These are phyloP conservation scores for Elymnias hypermnestra DNA, from an alignment of 1,140 invertebrate species.

Conservation along the genomic window DNA sequence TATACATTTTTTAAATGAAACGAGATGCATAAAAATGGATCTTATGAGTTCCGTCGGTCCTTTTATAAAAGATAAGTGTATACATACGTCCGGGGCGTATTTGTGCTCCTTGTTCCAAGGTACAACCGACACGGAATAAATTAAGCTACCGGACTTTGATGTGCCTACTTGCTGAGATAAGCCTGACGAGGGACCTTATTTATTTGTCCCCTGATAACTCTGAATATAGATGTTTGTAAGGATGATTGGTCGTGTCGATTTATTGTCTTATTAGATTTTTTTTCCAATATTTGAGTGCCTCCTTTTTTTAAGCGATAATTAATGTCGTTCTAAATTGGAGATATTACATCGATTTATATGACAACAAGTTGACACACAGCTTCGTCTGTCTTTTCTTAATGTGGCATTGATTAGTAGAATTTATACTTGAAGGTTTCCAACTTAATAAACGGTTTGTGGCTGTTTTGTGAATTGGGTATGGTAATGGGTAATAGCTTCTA, in stretches of 20 bases:
- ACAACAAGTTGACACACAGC: too few species aligned
- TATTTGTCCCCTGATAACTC: slow-evolving; percentile 13
- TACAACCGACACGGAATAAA: slow-evolving; percentile 33
- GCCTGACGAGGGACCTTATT: slow-evolving; percentile 19
- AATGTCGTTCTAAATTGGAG: too few species aligned
- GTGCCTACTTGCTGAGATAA: slow-evolving; percentile 14
- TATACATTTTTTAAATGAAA: slow-evolving; percentile 7
- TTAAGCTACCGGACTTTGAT: slow-evolving; percentile 29
- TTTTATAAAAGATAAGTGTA: slow-evolving; percentile 29
- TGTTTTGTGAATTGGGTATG: too few species aligned
- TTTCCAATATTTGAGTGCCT: not conserved
- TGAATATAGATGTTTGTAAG: slow-evolving; percentile 9
- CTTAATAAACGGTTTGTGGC: too few species aligned
- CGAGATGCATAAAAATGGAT: not conserved
- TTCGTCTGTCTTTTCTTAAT: too few species aligned
- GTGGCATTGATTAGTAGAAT: too few species aligned
- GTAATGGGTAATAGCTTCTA: too few species aligned
- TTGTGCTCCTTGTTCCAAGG: slow-evolving; percentile 23
- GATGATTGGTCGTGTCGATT: not conserved
- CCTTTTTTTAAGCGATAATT: too few species aligned
- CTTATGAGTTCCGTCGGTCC: slow-evolving; percentile 15
- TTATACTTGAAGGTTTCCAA: too few species aligned
- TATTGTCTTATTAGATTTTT: slow-evolving; percentile 8
- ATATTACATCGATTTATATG: too few species aligned
- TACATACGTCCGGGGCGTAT: slow-evolving; percentile 31